A percentile compares a stretch with the other conserved stretches of the same genome.
Conservation (phyloP, 2,797 vertebrate genomes). For the Crocidura indochinensis region DNA sequence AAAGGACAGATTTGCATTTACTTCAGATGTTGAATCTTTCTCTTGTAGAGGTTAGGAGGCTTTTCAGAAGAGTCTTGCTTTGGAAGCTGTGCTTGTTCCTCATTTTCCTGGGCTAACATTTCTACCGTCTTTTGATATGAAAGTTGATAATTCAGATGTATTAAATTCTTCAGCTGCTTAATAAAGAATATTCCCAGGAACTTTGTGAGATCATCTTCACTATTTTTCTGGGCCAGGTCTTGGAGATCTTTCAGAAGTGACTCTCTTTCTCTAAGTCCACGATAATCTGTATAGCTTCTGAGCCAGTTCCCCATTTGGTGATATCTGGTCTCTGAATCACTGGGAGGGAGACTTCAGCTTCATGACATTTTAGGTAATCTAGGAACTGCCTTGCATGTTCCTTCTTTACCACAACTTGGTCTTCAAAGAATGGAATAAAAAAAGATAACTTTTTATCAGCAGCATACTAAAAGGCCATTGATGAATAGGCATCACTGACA, state of each 20-base stretch:
- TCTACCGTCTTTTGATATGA: too few relatives aligned
- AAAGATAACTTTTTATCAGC: not conserved
- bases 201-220: not conserved
- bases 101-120: too few relatives aligned
- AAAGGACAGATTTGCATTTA: too few relatives aligned
- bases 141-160: too few relatives aligned
- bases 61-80: too few relatives aligned
- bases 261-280: slow-evolving; percentile 6
- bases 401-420: slow-evolving; percentile 53
- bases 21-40: too few relatives aligned
- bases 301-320: not conserved
- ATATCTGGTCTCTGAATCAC: slow-evolving; percentile 5
- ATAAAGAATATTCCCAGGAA: too few relatives aligned
- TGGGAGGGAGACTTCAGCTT: not conserved
- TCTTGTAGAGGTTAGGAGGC: too few relatives aligned
- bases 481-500: slow-evolving; percentile 69
- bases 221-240: fast-evolving
- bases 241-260: not conserved
- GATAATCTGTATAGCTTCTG: not conserved
- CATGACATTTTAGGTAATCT: slow-evolving; percentile 29
- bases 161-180: too few relatives aligned
- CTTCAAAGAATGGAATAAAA: slow-evolving; percentile 60
- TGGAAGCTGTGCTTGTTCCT: too few relatives aligned
- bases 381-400: slow-evolving; percentile 57
- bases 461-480: slow-evolving; percentile 30